Conservation (phyloP, 1,140 invertebrate genomes). For the Pygmarrhopalites habei region DNA sequence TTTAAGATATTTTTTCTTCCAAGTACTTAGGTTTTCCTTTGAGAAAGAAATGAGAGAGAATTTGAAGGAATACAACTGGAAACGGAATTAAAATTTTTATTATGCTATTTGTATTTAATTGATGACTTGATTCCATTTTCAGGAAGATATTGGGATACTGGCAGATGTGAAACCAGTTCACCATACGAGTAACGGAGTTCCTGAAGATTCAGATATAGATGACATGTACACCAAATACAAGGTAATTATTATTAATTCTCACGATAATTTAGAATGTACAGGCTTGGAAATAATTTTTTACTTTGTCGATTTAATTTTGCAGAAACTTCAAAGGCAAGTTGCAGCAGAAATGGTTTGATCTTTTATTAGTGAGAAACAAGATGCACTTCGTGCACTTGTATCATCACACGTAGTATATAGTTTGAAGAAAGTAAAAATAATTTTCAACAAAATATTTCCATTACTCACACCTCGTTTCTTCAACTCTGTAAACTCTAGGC, state of each 20-base stretch:
- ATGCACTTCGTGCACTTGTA: too few species aligned
- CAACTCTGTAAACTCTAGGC: too few species aligned
- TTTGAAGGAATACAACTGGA: background rate
- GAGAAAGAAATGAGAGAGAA: background rate
- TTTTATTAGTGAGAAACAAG: too few species aligned
- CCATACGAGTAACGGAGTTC: conserved; percentile 21
- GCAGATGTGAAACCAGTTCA: background rate
- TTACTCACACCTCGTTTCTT: too few species aligned
- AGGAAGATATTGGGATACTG: background rate
- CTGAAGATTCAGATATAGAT: conserved; percentile 75
- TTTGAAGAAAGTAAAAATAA: too few species aligned
- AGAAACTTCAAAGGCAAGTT: conserved; percentile 91
- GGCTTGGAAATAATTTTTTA: background rate
- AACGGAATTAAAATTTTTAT: background rate
- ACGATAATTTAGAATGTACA: conserved; percentile 2
- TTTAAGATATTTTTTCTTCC: background rate
- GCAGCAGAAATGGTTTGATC: too few species aligned
- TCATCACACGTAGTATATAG: too few species aligned
- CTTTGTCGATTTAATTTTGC: conserved; percentile 10
- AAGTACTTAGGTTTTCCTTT: background rate
- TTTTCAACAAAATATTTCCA: too few species aligned
- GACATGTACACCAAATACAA: conserved; percentile 93
- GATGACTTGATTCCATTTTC: background rate
- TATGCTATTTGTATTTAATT: conserved; percentile 12
- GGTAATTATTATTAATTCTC: conserved; percentile 50